Percentiles rank a stretch among this genome's conserved stretches.
Conservation (phyloP, 2,797 vertebrate species). For the Naso thynnoides region DNA sequence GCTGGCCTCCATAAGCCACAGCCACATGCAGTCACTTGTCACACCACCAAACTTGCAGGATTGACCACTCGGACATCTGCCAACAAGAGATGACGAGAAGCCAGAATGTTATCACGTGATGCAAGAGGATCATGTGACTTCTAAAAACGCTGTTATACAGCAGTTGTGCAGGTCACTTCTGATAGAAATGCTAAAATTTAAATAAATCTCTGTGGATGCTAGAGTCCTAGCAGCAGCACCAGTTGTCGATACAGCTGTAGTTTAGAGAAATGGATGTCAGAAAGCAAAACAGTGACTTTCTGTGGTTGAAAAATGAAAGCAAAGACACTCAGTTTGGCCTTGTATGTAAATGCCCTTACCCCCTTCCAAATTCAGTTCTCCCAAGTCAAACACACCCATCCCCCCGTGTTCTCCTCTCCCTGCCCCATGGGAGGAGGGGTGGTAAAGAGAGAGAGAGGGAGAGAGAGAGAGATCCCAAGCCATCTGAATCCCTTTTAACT, state of each 20-base stretch:
- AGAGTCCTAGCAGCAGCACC: not conserved
- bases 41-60: constrained; percentile 6
- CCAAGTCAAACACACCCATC: constrained; percentile 83
- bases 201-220: constrained; percentile 26
- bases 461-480: constrained; percentile 77
- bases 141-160: constrained; percentile 60
- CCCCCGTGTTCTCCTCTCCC: constrained; percentile 63
- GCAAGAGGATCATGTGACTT: constrained; percentile 71
- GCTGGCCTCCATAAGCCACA: constrained; percentile 38
- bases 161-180: constrained; percentile 28
- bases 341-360: constrained; percentile 76
- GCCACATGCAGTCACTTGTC: constrained; percentile 43
- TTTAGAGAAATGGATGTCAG: constrained; percentile 1
- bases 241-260: not conserved
- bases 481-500: constrained; percentile 87
- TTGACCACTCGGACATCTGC: constrained; percentile 46
- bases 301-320: constrained; percentile 19
- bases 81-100: constrained; percentile 68
- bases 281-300: constrained; percentile 14
- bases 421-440: constrained; percentile 79
- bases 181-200: not conserved
- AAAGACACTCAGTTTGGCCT: constrained; percentile 45
- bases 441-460: constrained; percentile 36
- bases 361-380: constrained; percentile 73
- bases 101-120: constrained; percentile 56